Base-by-base conservation (phyloP, 2,113 vertebrate genomes). In the Pavo muticus region DNA sequence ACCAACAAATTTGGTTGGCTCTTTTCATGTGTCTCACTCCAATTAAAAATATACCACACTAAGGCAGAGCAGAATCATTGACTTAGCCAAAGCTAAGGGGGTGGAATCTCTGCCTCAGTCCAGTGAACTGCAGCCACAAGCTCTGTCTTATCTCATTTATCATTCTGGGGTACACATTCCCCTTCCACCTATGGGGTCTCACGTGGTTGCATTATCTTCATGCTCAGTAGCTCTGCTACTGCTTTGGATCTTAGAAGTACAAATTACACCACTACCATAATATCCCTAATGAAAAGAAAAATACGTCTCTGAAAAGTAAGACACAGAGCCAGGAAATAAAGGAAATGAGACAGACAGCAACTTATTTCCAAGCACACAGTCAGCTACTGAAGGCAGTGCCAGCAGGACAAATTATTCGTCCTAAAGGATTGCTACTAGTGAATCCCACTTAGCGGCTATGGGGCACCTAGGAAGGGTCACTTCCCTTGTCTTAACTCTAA, bases 241-340 rank as follows among this genome's bases (percentile, higher is more conserved):
- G 57, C 83, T 93, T 88, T 92, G 85, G 48, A 79, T 95, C 54
- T 42, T 90, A 83, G 79, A 79, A 94, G 45, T 76, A 90, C 0
- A 0, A 90, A 84, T 77, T 72, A 82, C 54, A 82, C 75, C 81
- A 85, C 87, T 82, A 40, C 60, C 54, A 79, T 87, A 93, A 71
- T 25, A 61, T 10, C 48, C 40, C 5, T 76, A 75, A 92, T 78
- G 57, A 85, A 92, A 89, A 82, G 77, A 65, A 84, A 91, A 89
- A 73, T 48, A 70, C 42, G 40, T 87, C 29, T 76, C 87, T 92
- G 64, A 77, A 89, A 91, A 83, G 56, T 70, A 91, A 79, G 78
- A 95, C 64, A 42, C 12, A 30, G 42, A 94, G 82, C 82, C 87
- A 96, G 68, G 71, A 94, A 57, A 91, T 94, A 82, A 96, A 96